phyloP scores from a whole-genome alignment of 2,888 invertebrate species.

The Stenchaetothrips biformis region DNA sequence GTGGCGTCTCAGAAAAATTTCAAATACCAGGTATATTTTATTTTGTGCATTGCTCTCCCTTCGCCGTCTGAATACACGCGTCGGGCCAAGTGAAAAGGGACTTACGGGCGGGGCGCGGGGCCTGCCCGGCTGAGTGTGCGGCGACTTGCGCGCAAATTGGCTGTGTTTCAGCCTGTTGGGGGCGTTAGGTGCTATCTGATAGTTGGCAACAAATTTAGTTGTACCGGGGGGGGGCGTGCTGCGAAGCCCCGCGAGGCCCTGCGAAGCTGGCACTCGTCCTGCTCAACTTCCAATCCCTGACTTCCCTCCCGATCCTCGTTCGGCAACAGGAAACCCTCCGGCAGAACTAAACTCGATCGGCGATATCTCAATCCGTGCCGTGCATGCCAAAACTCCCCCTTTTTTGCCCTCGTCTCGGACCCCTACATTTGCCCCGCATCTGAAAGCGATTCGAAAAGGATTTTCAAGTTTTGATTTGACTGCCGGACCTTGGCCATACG shows the following conservation, averaged over 20 bases:
- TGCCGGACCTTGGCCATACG: slow-evolving; percentile 1
- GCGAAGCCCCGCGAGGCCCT: not conserved
- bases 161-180: not conserved
- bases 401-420: not conserved
- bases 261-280: too few species aligned
- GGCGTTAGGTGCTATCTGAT: not conserved
- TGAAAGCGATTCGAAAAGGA: slow-evolving; percentile 17
- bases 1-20: too few species aligned
- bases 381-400: slow-evolving; percentile 9
- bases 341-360: slow-evolving; percentile 10
- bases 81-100: too few species aligned
- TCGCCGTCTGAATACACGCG: too few species aligned
- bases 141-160: slow-evolving; percentile 7
- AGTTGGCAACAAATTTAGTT: slow-evolving; percentile 6
- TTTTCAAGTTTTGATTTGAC: slow-evolving; percentile 17
- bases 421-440: not conserved
- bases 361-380: slow-evolving; percentile 18
- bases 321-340: too few species aligned
- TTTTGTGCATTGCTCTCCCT: too few species aligned
- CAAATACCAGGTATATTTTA: too few species aligned
- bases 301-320: too few species aligned
- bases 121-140: too few species aligned
- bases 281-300: slow-evolving; percentile 9
- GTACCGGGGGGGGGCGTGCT: not conserved
- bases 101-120: too few species aligned